Percentiles rank a stretch among this genome's conserved stretches.
Evolutionary conservation across 1,140 invertebrate genomes (phyloP).

Genomic region (Pseudachorutes palmiensis): DNA sequence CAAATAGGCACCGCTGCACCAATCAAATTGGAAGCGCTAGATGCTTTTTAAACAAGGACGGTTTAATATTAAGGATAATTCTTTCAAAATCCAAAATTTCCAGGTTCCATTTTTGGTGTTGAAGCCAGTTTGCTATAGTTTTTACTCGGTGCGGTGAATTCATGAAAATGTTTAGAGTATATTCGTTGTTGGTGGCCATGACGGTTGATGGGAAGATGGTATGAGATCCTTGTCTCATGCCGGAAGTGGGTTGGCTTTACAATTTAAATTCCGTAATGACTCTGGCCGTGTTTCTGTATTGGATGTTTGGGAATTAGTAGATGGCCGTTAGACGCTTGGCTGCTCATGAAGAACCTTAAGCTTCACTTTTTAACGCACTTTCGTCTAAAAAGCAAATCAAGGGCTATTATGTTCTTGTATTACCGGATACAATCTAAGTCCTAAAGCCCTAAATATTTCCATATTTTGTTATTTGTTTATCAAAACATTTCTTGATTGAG

Average conservation of each 20-base stretch:
- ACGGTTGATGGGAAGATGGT: background rate
- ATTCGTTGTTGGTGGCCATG: background rate
- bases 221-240: slow-evolving; percentile 1
- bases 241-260: slow-evolving; percentile 9
- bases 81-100: background rate
- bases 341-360: background rate
- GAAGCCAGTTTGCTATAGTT: background rate
- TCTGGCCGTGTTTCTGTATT: background rate
- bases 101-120: background rate
- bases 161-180: background rate
- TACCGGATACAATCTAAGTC: too few species aligned
- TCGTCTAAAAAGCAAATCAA: background rate
- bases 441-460: too few species aligned
- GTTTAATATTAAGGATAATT: background rate
- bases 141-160: background rate
- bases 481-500: background rate
- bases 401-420: too few species aligned
- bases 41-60: too few species aligned
- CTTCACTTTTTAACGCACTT: background rate
- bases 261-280: background rate
- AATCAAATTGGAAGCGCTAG: too few species aligned
- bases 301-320: slow-evolving; percentile 5
- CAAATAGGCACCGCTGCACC: too few species aligned
- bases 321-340: background rate
- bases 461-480: background rate